Evolutionary conservation across 1,140 invertebrate species (phyloP), one percentile per base, ranked within the genome.

Genomic region (Eupristina koningsbergeri): DNA sequence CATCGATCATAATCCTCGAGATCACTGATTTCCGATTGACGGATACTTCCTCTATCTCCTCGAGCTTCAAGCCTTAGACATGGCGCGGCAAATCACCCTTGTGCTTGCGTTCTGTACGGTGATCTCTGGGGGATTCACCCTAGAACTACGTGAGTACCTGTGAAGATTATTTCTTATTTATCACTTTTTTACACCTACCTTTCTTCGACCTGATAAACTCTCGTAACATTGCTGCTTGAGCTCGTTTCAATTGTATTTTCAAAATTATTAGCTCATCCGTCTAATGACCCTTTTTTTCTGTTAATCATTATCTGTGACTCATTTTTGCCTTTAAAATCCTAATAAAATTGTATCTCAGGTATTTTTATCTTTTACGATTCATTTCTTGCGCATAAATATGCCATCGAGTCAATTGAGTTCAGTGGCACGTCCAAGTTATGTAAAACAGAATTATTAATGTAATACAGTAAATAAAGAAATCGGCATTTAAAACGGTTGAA

Each of bases 121-220:
- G 8, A 0, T 81, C 36, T 36, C 63, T 9, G n/a, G 36, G 11
- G 13, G 13, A 22, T 0, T 84, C 7, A 84, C 87, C 7, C 61
- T 86, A 11, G 87, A 90, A 29, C 36, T 91, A 77, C 90, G 90
- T 91, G 79, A 91, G 90, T 91, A 85, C 61, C 50, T 76, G 2
- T 22, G 31, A 22, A 5, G n/a, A 17, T 13, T 22, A 11, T 78
- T 63, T 26, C 53, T n/a, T 58, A 31, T 47, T 19, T 36, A 17
- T n/a, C 22, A 17, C 34, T 13, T 26, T 39, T 64, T 3, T 0
- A 6, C 50, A 5, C 3, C 34, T 58, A 26, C 6, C 26, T 58
- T 58, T 58, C 22, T 26, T 22, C 26, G 53, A 22, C 3, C 26
- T 22, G 9, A 26, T 58, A 58, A 58, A 58, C 53, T 58, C 53